These are phyloP conservation scores for Cyanistes caeruleus DNA, from an alignment of 2,113 vertebrate genomes.

Conservation along the genomic window DNA sequence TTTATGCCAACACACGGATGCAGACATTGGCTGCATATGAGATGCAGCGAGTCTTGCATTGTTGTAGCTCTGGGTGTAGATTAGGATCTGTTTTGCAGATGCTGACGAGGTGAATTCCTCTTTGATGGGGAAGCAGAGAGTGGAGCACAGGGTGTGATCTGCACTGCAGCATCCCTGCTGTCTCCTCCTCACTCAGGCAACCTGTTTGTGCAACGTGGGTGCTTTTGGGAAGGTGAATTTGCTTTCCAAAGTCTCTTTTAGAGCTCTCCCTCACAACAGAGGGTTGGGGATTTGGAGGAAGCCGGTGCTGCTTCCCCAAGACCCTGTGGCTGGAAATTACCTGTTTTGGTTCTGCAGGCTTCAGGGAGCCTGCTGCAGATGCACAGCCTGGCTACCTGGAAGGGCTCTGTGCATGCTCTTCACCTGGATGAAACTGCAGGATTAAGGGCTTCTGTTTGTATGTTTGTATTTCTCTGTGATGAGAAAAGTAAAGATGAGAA, in stretches of 20 bases:
- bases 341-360: neutral
- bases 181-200: neutral
- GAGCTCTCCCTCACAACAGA: neutral
- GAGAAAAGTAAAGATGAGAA: neutral
- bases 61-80: neutral
- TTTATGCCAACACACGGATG: neutral
- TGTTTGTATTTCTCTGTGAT: neutral
- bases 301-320: neutral
- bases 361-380: neutral
- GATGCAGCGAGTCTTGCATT: neutral
- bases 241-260: neutral
- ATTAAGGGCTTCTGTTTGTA: neutral
- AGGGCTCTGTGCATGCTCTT: neutral
- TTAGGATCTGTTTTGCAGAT: neutral
- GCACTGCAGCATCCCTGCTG: neutral
- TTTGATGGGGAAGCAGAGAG: neutral
- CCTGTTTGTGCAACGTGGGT: neutral
- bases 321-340: neutral
- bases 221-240: neutral
- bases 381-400: fast-evolving
- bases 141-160: neutral
- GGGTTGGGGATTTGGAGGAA: neutral
- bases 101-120: neutral
- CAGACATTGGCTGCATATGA: neutral
- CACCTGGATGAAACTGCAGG: neutral